Base-by-base conservation (phyloP, 1,140 invertebrate species). In the Nasonia vitripennis region DNA sequence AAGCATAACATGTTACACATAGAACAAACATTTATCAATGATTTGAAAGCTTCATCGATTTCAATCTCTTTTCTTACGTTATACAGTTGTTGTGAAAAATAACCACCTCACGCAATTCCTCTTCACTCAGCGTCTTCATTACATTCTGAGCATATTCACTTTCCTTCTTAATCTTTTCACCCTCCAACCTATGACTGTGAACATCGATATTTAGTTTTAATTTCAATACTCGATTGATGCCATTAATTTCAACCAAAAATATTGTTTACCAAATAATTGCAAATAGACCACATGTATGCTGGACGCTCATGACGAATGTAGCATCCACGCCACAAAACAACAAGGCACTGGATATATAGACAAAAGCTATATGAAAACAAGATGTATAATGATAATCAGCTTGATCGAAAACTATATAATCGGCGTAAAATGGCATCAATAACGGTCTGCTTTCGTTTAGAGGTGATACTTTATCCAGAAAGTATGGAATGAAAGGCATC, bases 211-310 rank as follows among this genome's bases (percentile, higher is more conserved):
- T 71, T 67, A 11, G 5, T n/a, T n/a, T n/a, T 1, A 67, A 17
- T 67, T 67, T n/a, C 6, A 7, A 45, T 45, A 45, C 10, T 67
- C n/a, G 1, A 20, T 67, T 20, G 4, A 67, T 17, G 12, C 5
- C 14, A 67, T 20, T 20, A 20, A 67, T 20, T 1, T 67, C 62
- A 67, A n/a, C 62, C 7, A n/a, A 67, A 67, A 67, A n/a, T 17
- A 17, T n/a, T 67, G 62, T 71, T 71, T 34, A 71, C 68, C 68
- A 71, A 34, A 17, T 71, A 17, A 71, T 71, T 31, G 68, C 68
- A 5, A 71, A 71, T 31, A 71, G 9, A 0, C 27, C 68, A 11
- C 68, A n/a, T 3, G 23, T 31, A 17, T 71, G 23, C 11, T 71
- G 9, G 2, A 71, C 68, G 27, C 23, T 7, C 23, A 71, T 14